Conservation (phyloP, 2,113 vertebrate species). For the Xenus cinereus region DNA sequence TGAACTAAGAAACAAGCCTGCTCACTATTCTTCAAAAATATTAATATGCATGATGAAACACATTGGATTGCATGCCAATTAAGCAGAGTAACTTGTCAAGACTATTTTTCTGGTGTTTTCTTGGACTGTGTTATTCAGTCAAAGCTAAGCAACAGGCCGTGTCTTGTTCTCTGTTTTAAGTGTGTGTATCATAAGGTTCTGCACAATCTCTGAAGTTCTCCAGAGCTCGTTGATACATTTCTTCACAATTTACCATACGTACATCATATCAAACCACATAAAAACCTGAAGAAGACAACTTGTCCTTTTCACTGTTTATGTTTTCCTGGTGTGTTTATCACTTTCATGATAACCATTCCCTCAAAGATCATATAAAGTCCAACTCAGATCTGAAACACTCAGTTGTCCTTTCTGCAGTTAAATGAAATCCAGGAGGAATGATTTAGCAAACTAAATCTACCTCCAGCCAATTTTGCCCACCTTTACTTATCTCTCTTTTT, state of each 20-base stretch:
- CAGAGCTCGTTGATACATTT: not conserved
- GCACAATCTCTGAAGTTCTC: not conserved
- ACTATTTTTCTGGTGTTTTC: not conserved
- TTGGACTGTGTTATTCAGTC: not conserved
- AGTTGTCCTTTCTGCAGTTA: not conserved
- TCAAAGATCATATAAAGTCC: not conserved
- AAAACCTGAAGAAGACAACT: not conserved
- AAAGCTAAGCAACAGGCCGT: not conserved
- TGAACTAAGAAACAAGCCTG: not conserved
- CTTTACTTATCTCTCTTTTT: not conserved
- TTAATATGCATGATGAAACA: not conserved
- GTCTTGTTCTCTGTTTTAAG: constrained; percentile 6
- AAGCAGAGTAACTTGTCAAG: not conserved
- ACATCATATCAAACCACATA: not conserved
- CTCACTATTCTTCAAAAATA: not conserved
- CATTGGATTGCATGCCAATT: not conserved
- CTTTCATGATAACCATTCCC: not conserved
- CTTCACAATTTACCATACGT: not conserved
- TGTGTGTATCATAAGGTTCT: not conserved
- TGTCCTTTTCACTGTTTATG: not conserved
- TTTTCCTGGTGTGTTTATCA: not conserved
- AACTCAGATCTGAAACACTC: not conserved
- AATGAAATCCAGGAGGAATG: not conserved
- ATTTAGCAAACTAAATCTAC: not conserved
- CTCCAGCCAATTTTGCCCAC: not conserved